Base-by-base conservation (phyloP, 2,888 invertebrate genomes). In the Rhingia rostrata region DNA sequence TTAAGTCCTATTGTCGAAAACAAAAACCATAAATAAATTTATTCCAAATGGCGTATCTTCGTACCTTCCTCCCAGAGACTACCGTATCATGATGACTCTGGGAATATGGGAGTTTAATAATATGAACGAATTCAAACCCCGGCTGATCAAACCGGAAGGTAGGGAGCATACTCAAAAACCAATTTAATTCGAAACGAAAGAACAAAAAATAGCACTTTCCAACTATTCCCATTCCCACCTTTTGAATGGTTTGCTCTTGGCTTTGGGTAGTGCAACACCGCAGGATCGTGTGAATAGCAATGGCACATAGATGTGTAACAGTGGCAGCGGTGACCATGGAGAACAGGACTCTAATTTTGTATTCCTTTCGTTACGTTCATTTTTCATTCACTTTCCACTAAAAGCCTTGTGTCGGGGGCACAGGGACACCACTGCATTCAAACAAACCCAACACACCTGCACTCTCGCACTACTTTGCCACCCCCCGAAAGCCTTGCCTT, bases 311-410 rank as follows among this genome's bases (percentile, higher is more conserved):
- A 10, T 45, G 37, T 22, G 14, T 33, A 33, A 14, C 41, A 10
- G 47, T 56, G 33, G 45, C 6, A 61, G 39, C 72, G 45, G 43
- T 58, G 70, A 47, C 81, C 77, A 66, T 82, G 64, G 58, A 60
- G 66, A 72, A 77, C 53, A 43, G 61, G 61, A 72, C 64, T 82
- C 81, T 82, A 63, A 77, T 77, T 82, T 82, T 64, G 64, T 64
- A 82, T 61, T 67, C 61, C 54, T 66, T 77, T 82, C 77, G 53
- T 67, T 77, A 66, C 41, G 4, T 70, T 81, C 33, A 45, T 81
- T 70, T 78, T 70, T 54, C 45, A 70, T 60, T 69, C 47, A 69
- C 33, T 47, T 53, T 54, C 39, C 12, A 49, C 45, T 35, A 41
- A 61, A 53, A 49, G 53, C 61, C 54, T 35, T 67, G 9, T 60